Evolutionary conservation across 2,797 vertebrate species (phyloP).

Genomic region (Poecilia picta): DNA sequence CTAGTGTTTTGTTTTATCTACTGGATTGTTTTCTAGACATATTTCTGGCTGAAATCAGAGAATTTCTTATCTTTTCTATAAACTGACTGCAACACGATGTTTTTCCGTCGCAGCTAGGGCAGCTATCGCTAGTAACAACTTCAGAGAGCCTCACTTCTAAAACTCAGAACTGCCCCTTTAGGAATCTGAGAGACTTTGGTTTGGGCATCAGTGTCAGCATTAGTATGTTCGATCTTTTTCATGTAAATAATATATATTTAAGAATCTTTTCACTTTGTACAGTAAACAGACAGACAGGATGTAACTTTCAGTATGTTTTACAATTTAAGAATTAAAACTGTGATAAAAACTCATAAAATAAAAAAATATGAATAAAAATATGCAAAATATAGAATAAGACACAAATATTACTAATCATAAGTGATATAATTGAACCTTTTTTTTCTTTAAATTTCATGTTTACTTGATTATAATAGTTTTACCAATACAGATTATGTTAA

Average conservation of each 20-base stretch:
- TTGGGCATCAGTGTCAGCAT: conserved; percentile 67
- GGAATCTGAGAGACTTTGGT: conserved; percentile 21
- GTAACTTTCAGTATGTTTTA: conserved; percentile 84
- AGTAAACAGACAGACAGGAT: conserved; percentile 83
- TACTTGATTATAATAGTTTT: conserved; percentile 79
- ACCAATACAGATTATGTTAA: conserved; percentile 77
- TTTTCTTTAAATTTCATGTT: conserved; percentile 79
- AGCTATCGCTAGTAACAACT: neutral
- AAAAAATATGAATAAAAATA: conserved; percentile 71
- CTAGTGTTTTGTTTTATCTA: neutral
- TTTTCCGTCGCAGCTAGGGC: neutral
- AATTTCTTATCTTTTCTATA: neutral
- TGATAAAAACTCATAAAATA: conserved; percentile 74
- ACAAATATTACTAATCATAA: conserved; percentile 78
- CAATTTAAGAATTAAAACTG: conserved; percentile 82
- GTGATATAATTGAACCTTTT: conserved; percentile 77
- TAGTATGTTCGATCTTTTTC: conserved; percentile 67
- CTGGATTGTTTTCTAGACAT: neutral
- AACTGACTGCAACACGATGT: neutral
- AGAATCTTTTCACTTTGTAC: conserved; percentile 83
- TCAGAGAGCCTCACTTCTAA: neutral
- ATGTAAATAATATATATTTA: conserved; percentile 81
- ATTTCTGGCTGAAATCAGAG: neutral
- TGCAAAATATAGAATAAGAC: conserved; percentile 79
- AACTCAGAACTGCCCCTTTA: conserved; percentile 10